Evolutionary conservation across 2,888 invertebrate species (phyloP).

Genomic region (Anorthoa munda): DNA sequence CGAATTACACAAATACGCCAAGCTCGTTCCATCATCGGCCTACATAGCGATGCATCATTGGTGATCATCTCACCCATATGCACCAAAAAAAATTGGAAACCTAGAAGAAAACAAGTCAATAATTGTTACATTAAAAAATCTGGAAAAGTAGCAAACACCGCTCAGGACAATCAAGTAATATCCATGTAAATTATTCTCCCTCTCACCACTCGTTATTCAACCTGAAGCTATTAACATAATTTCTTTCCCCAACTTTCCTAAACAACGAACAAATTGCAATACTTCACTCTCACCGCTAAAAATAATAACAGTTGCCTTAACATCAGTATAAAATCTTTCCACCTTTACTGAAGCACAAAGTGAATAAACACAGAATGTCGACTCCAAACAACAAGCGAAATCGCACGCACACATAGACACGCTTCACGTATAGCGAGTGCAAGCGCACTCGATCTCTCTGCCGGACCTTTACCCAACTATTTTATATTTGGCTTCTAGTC

Average conservation of each 20-base stretch:
- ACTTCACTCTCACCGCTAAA: conserved; percentile 40
- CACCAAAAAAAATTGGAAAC: not conserved
- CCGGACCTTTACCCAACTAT: too few relatives aligned
- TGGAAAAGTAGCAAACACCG: not conserved
- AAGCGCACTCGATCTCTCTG: not conserved
- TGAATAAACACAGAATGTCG: not conserved
- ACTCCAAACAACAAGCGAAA: not conserved
- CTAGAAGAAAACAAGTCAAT: not conserved
- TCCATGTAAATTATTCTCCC: conserved; percentile 43
- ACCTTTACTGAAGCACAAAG: conserved; percentile 30
- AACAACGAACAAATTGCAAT: conserved; percentile 54
- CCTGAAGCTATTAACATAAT: conserved; percentile 42
- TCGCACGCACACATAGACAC: not conserved
- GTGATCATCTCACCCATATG: too few relatives aligned
- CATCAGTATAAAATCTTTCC: conserved; percentile 37
- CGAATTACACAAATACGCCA: too few relatives aligned
- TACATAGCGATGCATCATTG: too few relatives aligned
- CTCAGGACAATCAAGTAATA: conserved; percentile 45
- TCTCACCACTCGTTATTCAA: conserved; percentile 21
- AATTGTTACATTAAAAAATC: not conserved
- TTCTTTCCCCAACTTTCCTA: conserved; percentile 23
- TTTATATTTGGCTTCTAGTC: too few relatives aligned
- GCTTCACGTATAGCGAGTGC: not conserved
- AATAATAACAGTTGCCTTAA: conserved; percentile 36
- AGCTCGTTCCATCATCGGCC: too few relatives aligned